Base-by-base conservation (phyloP, 2,888 invertebrate genomes). In the Coelogynopora nodosa region DNA sequence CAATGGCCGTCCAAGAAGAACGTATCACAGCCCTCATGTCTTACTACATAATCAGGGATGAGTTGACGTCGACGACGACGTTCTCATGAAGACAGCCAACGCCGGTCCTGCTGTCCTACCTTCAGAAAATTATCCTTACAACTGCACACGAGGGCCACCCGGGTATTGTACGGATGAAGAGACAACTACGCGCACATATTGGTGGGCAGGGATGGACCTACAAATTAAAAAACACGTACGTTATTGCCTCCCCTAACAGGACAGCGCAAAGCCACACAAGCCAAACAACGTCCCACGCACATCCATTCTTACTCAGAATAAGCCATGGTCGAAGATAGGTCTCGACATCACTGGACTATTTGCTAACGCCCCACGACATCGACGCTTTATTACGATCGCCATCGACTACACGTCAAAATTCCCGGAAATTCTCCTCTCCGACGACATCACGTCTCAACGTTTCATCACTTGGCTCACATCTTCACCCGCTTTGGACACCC, bases 401-500 rank as follows among this genome's bases (percentile, higher is more conserved):
- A 84, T 84, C n/a, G 84, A 84, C 31, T 84, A 84, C 49, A 30
- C 29, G 0, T 84, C 30, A 23, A 67, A 31, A 31, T 84, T 67
- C 10, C 84, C 0, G 0, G 84, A 84, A 80, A 31, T 84, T 0
- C 84, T 84, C 31, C 1, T 29, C 31, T 2, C 0, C 2, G n/a
- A 27, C 10, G 49, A 31, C 0, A 80, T 29, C 26, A 83, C 30
- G 23, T 80, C 84, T 23, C 84, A 31, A 84, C 29, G 31, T 13
- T n/a, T 84, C 29, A 84, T 84, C 82, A 10, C n/a, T 0, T 84
- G 84, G 84, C 84, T 84, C 23, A 84, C 30, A 28, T 89, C 2
- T 88, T 89, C 83, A 88, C 89, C 0, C 86, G 87, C 0, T 87
- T 88, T 86, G 89, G 90, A 1, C 74, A 90, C 13, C 90, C 89